Percentiles rank a stretch among this genome's conserved stretches.
Evolutionary conservation across 2,797 vertebrate genomes (phyloP).

Genomic region (Rousettus madagascariensis): DNA sequence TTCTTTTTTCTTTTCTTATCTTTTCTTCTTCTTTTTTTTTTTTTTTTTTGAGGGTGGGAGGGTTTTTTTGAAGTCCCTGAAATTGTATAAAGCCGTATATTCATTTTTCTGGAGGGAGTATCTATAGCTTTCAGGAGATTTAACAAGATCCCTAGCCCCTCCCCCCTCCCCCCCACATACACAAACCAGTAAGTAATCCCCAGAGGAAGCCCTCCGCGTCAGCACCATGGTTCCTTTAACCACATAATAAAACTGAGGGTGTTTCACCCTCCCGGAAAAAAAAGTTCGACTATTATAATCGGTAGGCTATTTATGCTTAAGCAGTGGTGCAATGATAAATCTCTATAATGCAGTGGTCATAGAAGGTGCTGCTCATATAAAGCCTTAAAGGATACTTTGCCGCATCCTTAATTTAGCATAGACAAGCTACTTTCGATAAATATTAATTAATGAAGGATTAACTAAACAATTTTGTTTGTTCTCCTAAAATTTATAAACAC

Average conservation of each 20-base stretch:
- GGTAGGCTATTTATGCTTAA: neutral
- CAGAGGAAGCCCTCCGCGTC: neutral
- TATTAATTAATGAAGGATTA: neutral
- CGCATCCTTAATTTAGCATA: neutral
- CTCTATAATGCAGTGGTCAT: neutral
- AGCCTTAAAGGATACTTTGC: neutral
- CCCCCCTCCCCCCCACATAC: fast-evolving
- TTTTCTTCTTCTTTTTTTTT: neutral
- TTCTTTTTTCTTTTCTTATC: neutral
- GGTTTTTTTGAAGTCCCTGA: neutral
- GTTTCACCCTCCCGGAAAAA: neutral
- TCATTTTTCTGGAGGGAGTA: neutral
- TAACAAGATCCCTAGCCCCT: neutral
- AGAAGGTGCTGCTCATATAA: neutral
- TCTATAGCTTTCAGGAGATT: neutral
- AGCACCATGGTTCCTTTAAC: neutral
- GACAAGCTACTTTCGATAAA: neutral
- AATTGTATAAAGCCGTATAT: neutral
- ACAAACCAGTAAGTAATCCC: neutral
- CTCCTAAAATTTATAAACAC: neutral
- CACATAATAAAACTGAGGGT: neutral
- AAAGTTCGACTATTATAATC: neutral
- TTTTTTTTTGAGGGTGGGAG: neutral
- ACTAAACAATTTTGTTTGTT: neutral
- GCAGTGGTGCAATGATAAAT: neutral